Evolutionary conservation across 2,113 vertebrate species (phyloP).

Genomic region (Melanostigma gelatinosum): DNA sequence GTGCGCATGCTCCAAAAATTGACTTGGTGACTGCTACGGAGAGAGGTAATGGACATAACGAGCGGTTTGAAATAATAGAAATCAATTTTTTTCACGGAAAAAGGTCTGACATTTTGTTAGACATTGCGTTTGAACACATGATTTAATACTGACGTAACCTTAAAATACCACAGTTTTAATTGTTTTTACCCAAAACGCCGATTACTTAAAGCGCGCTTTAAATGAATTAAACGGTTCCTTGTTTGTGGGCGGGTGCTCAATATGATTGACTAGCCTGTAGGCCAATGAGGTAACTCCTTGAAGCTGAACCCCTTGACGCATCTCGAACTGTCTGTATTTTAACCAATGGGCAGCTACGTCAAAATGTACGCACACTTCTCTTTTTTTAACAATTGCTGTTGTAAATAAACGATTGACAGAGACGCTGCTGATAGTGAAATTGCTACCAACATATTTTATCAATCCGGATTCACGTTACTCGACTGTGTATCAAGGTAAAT

Average conservation of each 20-base stretch:
- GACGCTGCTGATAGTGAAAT: conserved; percentile 45
- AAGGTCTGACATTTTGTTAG: rapidly evolving
- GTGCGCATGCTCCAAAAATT: conserved; percentile 54
- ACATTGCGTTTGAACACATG: rapidly evolving
- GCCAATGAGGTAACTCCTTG: conserved; percentile 58
- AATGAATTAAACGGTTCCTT: neutral
- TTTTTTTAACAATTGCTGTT: conserved; percentile 63
- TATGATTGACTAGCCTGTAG: conserved; percentile 46
- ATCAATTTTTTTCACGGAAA: neutral
- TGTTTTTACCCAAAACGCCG: rapidly evolving
- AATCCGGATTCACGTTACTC: conserved; percentile 21
- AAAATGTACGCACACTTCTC: conserved; percentile 30
- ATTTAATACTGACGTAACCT: rapidly evolving
- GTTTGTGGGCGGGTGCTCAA: conserved; percentile 9
- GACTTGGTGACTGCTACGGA: conserved; percentile 51
- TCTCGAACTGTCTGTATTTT: conserved; percentile 65
- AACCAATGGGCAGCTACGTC: conserved; percentile 76
- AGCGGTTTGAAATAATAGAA: neutral
- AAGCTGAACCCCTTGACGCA: conserved; percentile 57
- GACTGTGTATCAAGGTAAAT: conserved; percentile 63
- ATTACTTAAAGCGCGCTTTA: neutral
- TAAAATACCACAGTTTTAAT: rapidly evolving
- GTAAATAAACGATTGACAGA: conserved; percentile 85
- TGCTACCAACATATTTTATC: conserved; percentile 28
- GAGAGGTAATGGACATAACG: conserved; percentile 29